Base-by-base conservation (phyloP, 2,113 vertebrate species). In the Anthoscopus minutus region DNA sequence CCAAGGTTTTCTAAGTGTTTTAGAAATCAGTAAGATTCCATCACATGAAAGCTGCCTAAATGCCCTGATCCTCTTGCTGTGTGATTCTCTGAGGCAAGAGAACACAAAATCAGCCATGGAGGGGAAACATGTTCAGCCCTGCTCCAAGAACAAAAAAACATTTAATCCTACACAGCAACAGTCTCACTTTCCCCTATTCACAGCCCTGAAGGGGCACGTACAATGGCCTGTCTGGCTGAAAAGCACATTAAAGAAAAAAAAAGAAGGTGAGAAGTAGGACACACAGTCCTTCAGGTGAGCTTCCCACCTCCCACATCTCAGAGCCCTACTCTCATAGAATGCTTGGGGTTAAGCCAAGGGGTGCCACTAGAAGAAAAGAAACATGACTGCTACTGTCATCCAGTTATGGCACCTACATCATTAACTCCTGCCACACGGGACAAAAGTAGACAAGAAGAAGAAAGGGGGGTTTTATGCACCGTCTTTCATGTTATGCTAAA, bases 151-250 rank as follows among this genome's bases (percentile, higher is more conserved):
- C 18, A 56, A 15, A 54, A 48, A 23, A n/a, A 53, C 10, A 48
- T 31, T 48, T 24, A 38, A 12, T 42, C 18, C 18, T 11, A 44
- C 18, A 14, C 0, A 18, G 21, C 25, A 76, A 76, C 2, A 50
- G 20, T 5, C 30, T 71, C 7, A 22, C 31, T 77, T 76, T 50
- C 28, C 20, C 70, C 44, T 40, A 4, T 5, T 67, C 33, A 69
- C 20, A 38, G 17, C 23, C 2, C 3, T 27, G 24, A 76, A 69
- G 12, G 62, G 54, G 44, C 48, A 61, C 0, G 0, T 33, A 62
- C 25, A 56, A 45, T 6, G 8, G 7, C n/a, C 37, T 51, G 8
- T 24, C 45, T 28, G 13, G 10, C 50, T 79, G 42, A 80, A 71
- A 57, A n/a, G 31, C 20, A 79, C 0, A 4, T 13, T 22, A 45